Base-by-base conservation (phyloP, 2,113 vertebrate genomes). In the Zosterops lateralis region DNA sequence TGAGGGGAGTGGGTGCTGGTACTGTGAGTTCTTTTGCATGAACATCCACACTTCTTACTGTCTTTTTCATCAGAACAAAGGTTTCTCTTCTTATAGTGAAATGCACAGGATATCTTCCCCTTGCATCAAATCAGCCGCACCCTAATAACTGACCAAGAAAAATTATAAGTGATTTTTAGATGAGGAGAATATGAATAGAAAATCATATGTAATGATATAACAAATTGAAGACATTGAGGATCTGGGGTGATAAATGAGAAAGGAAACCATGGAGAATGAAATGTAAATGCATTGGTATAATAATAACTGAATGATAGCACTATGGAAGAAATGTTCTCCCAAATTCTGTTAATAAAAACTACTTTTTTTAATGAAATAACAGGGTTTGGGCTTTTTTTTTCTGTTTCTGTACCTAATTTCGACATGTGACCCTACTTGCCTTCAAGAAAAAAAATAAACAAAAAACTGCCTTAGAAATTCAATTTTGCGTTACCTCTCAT, bases 1-100 rank as follows among this genome's bases (percentile, higher is more conserved):
- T 0, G 1, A 74, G 8, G 20, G 9, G 1, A 61, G 3, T 57
- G 14, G 9, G 3, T 9, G 1, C 20, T 3, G 2, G 8, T 58
- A 22, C 7, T 36, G 8, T 51, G 45, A 75, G 10, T 16, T 60
- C 24, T 81, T 65, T 12, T 65, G 17, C 56, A 53, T 51, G 25
- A 58, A 62, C 14, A 36, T 3, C 11, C 31, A 53, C 31, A 36
- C 24, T 57, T 40, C 12, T 76, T 50, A 25, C 1, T 71, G 9
- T 22, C 34, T 79, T 71, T 81, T 79, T 68, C 29, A 17, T 19
- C 13, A 84, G 34, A 80, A 72, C 47, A 64, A 48, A 75, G 4
- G 4, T 29, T 78, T 90, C 14, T 72, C 15, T 79, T 62, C 32
- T 67, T 38, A 36, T 71, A 65, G 5, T 64, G 17, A 51, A 88